These are phyloP conservation scores for Pelagia noctiluca DNA, from an alignment of 30 jellyfish, hydroid and myxozoan genomes.

Conservation along the genomic window DNA sequence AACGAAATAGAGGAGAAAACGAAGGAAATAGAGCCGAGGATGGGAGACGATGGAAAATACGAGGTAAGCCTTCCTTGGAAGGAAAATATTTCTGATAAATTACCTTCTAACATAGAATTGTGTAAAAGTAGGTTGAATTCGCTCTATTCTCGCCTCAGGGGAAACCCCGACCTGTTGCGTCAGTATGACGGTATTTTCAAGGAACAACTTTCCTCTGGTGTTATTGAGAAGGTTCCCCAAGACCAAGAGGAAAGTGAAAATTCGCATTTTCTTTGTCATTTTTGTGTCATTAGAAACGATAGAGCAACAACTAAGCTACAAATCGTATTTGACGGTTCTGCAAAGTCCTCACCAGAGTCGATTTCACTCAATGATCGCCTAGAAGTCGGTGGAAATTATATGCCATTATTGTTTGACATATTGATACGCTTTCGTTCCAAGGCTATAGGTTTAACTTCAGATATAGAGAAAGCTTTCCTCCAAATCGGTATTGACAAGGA, in stretches of 20 bases:
- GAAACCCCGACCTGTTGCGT: slow-evolving; percentile 44
- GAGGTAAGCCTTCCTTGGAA: no score
- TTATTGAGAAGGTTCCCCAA: no score
- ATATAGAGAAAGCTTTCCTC: no score
- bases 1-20: slow-evolving; percentile 12
- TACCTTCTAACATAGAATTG: slow-evolving; percentile 9
- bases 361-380: slow-evolving; percentile 53
- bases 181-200: slow-evolving; percentile 40
- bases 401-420: no score
- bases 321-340: slow-evolving; percentile 61
- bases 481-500: no score
- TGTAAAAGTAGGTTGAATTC: slow-evolving; percentile 29
- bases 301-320: no score
- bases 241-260: background rate
- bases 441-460: no score
- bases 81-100: no score
- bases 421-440: no score
- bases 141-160: slow-evolving; percentile 5
- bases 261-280: no score
- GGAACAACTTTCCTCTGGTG: no score
- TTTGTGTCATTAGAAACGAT: slow-evolving; percentile 36
- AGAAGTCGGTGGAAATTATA: slow-evolving; percentile 43
- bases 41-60: slow-evolving; percentile 19
- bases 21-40: slow-evolving; percentile 32
- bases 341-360: slow-evolving; percentile 6